phyloP scores from a whole-genome alignment of 2,797 vertebrate species.

The Silurus lanzhouensis region DNA sequence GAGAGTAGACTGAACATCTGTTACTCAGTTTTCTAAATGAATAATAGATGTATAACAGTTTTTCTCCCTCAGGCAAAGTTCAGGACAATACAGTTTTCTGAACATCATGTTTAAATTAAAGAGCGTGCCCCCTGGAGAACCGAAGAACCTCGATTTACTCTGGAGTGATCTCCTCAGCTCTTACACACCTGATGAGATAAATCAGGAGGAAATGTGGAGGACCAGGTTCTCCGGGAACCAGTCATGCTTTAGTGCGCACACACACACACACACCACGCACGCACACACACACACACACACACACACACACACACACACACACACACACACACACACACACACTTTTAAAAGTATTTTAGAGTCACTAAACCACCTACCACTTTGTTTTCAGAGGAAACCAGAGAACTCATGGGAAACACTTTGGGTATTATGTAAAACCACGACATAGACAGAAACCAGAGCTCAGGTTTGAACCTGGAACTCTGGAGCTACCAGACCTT shows the following conservation, averaged over 20 bases:
- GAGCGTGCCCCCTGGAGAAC: too few relatives aligned
- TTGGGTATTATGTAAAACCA: not conserved
- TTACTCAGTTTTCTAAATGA: not conserved
- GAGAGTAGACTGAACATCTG: not conserved
- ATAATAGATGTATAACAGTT: not conserved
- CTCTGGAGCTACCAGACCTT: not conserved
- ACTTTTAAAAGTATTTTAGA: not conserved
- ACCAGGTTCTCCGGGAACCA: not conserved
- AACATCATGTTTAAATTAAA: not conserved
- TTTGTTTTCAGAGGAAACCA: not conserved
- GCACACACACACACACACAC: too few relatives aligned
- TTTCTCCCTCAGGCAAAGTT: not conserved
- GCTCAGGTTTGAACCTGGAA: not conserved
- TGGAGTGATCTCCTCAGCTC: not conserved
- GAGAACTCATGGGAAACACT: not conserved
- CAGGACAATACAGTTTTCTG: not conserved
- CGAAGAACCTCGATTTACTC: not conserved
- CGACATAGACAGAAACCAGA: not conserved
- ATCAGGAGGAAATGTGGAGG: not conserved
- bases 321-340: not conserved
- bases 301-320: too few relatives aligned
- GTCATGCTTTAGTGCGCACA: not conserved
- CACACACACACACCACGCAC: too few relatives aligned
- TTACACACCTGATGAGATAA: not conserved
- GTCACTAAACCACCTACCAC: too few relatives aligned